Conservation (phyloP, 2,888 invertebrate genomes). For the Oxyteleia sp. region DNA sequence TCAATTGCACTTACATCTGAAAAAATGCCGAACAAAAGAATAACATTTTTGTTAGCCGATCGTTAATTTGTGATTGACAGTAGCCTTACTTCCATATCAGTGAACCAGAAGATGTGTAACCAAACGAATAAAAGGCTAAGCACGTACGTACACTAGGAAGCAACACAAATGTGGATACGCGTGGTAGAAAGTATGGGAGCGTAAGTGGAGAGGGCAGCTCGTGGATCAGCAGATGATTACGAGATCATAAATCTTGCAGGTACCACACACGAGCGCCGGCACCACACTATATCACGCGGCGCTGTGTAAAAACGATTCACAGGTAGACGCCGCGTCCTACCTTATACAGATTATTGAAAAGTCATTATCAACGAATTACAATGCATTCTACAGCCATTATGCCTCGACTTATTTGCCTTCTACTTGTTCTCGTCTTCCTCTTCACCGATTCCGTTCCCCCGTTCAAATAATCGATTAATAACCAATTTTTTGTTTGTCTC, state of each 20-base stretch:
- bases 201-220: no score
- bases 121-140: constrained; percentile 81
- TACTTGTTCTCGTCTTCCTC: no score
- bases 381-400: no score
- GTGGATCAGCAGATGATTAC: no score
- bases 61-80: constrained; percentile 61
- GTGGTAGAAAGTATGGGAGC: constrained; percentile 76
- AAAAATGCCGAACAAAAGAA: neutral
- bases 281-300: constrained; percentile 63
- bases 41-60: constrained; percentile 19
- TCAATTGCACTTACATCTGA: constrained; percentile 12
- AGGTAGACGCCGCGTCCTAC: constrained; percentile 54
- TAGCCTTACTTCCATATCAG: constrained; percentile 53
- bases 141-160: constrained; percentile 33
- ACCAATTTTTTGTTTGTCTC: constrained; percentile 47
- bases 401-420: no score
- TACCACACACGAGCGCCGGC: constrained; percentile 68
- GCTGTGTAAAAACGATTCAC: constrained; percentile 61
- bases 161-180: constrained; percentile 61
- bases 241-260: constrained; percentile 80
- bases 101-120: constrained; percentile 81
- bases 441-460: no score
- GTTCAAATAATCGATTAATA: no score
- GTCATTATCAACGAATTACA: no score
- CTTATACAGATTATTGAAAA: no score